Evolutionary conservation across 37 sponge, comb jelly and placozoan genomes (phyloP), one percentile per base, ranked within the genome.

Genomic region (Geodia barretti): DNA sequence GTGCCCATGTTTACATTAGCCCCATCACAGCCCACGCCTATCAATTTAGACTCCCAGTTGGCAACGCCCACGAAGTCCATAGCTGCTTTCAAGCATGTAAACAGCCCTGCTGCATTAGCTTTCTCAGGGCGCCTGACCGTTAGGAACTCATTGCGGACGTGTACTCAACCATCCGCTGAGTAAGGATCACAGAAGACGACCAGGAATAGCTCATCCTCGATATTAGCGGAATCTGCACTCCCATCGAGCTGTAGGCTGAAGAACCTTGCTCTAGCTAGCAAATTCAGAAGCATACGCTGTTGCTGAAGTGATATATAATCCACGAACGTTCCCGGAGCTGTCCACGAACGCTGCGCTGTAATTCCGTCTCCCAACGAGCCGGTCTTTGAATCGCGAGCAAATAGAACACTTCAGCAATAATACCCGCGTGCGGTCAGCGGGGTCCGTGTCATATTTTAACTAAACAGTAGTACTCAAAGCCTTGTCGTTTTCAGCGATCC

Each of bases 1-100:
- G 43, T 54, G 21, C 74, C 87, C 20, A 90, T 71, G 58, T 90
- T 90, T 43, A 59, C 86, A 81, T 65, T 90, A 14, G 78, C 40
- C 47, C 86, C 82, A 62, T 90, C 91, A 76, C 91, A 90, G 5
- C 91, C 91, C 75, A 85, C 63, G 39, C 83, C 91, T 63, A 90
- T 47, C 61, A 90, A 21, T 76, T 90, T 85, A 14, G 43, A 75
- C 36, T 66, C 35, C 75, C 84, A 74, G 34, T 68, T 47, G 23
- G 39, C 68, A 26, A 75, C 26, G 29, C 83, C 74, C 41, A 70
- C 31, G 63, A 29, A 19, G 25, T 5, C 25, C 7, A 78, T 20
- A 37, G 68, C 85, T 31, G 30, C 41, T 41, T 25, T 58, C 23
- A 82, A 62, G 1, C 35, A 25, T 24, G n/a, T 73, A 73, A 39